Base-by-base conservation (phyloP, 2,888 invertebrate species). In the Idaea aversata region DNA sequence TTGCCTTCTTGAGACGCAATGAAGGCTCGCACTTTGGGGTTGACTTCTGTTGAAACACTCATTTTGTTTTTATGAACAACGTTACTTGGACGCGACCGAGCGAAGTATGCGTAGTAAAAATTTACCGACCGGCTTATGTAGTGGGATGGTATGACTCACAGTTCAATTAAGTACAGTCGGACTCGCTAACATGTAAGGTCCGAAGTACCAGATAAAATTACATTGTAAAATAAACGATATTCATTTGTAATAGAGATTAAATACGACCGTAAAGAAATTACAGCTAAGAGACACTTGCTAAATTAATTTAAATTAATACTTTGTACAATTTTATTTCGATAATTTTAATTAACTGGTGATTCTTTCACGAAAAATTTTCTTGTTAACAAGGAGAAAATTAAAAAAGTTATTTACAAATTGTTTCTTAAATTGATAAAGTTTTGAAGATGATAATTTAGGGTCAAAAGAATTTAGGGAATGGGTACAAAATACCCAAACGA, bases 11-110 rank as follows among this genome's bases (percentile, higher is more conserved):
- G 68, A 61, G 67, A 69, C 36, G 59, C 61, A 5, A 73, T 63
- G 61, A 77, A 73, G 15, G 74, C 72, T 35, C 70, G 69, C 67
- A 75, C 72, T 74, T 74, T 71, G 36, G 63, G 65, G 63, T 70
- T 70, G 16, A 65, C 65, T 66, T 71, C 72, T 64, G 62, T 67
- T 63, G 74, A 70, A 38, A 71, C 75, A 62, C 68, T 72, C 81
- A 83, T 82, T 72, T 75, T 77, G 70, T 59, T 16, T 59, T 59
- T 16, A 16, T 47, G 47, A 10, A 47, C 47, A 47, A 47, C 13
- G 47, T 47, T 47, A 47, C 47, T 47, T 47, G 47, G 47, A 47
- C 47, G 47, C 47, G 47, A 47, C 47, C 47, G 47, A 47, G 47
- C 13, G 47, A 47, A 47, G 47, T 47, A 47, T 47, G 47, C 47